phyloP scores from a whole-genome alignment of 53 echinoderm and acorn worm genomes.

The Apostichopus leukothele region DNA sequence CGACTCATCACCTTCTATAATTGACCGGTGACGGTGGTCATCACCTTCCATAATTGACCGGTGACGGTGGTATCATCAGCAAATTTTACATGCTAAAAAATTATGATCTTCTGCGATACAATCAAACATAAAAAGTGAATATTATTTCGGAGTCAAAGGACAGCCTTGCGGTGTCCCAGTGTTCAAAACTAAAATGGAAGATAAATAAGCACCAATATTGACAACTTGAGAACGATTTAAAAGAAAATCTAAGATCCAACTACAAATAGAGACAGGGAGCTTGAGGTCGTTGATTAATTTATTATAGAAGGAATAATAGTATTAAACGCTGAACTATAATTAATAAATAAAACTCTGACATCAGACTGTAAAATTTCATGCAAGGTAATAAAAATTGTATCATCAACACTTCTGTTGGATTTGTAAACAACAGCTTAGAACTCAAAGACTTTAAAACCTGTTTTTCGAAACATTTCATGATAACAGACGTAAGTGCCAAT shows the following conservation, averaged over 20 bases:
- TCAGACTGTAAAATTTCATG: conserved; percentile 16
- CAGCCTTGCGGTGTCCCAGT: conserved; percentile 1
- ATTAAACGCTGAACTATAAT: conserved; percentile 19
- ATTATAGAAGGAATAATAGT: neutral
- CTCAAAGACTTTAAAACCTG: too few species aligned
- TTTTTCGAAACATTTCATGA: too few species aligned
- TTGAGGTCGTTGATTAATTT: neutral
- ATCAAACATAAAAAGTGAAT: neutral
- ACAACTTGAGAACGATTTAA: conserved; percentile 10
- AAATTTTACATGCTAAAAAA: too few species aligned
- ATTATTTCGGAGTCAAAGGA: conserved; percentile 1
- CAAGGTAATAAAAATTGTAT: conserved; percentile 4
- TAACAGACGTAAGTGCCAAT: neutral
- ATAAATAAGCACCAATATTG: conserved; percentile 4
- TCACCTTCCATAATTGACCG: too few species aligned
- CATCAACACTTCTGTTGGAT: conserved; percentile 6
- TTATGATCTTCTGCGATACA: neutral
- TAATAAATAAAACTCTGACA: conserved; percentile 16
- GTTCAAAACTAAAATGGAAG: neutral
- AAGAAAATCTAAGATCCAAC: neutral
- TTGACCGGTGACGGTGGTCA: too few species aligned
- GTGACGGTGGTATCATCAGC: too few species aligned
- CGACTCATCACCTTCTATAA: too few species aligned
- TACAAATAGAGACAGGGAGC: too few species aligned
- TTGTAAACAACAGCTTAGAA: too few species aligned